Base-by-base conservation (phyloP, 2,888 invertebrate species). In the Sclerodermus sp. region DNA sequence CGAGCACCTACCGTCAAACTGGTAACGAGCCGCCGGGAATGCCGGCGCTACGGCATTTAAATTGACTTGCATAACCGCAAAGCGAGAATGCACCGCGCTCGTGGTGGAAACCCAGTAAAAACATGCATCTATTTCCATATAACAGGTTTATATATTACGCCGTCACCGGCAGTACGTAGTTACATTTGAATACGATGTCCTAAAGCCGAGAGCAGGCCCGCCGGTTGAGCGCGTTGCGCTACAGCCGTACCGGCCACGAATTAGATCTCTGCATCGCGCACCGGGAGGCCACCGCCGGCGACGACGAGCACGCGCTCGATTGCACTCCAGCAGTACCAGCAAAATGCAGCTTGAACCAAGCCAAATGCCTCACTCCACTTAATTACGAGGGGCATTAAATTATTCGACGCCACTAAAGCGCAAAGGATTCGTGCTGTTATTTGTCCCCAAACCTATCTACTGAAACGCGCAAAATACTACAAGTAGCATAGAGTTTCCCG, bases 91-190 rank as follows among this genome's bases (percentile, higher is more conserved):
- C 10, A 13, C 3, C 34, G 12, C 13, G 56, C 55, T 46, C 55
- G 16, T 29, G 64, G 60, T 60, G 66, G 68, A 66, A 66, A 68
- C 66, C 72, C 66, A 59, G 72, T 73, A 75, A 77, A 77, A 77
- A 76, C 77, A 74, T 66, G 76, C 75, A 76, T 77, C 75, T 67
- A 77, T 77, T 77, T 77, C 76, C 77, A 77, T 74, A 76, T 73
- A 75, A 75, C 76, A 76, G 72, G 73, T 76, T 76, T 76, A 76
- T 73, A 74, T 74, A 75, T 77, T 72, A 73, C 71, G 64, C 67
- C 71, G 76, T 76, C 76, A 76, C 64, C 62, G 68, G 66, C 76
- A 76, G 74, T 69, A 67, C 71, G 70, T 72, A 70, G 74, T 76
- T 76, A 76, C 74, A 76, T 77, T 76, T 76, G 73, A 76, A 76